Evolutionary conservation across 2,888 invertebrate genomes (phyloP).

Genomic region (Leptinotarsa tumamoca): DNA sequence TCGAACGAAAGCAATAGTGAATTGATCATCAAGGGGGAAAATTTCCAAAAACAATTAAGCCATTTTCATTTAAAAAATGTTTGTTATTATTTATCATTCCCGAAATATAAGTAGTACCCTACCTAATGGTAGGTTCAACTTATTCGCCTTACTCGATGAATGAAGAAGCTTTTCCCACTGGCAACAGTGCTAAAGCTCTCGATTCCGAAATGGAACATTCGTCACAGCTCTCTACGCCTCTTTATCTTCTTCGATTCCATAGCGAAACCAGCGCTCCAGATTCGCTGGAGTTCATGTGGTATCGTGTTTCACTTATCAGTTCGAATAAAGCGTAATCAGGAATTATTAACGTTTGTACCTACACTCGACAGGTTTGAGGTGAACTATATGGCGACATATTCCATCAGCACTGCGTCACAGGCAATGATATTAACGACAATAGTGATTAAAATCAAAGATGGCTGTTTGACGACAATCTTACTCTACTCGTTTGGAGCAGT

Average conservation of each 20-base stretch:
- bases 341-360: constrained; percentile 56
- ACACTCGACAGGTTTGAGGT: neutral
- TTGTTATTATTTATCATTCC: too few species aligned
- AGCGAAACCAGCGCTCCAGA: constrained; percentile 13
- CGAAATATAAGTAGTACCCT: too few species aligned
- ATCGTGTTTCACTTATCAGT: constrained; percentile 18
- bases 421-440: neutral
- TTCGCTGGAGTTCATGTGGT: constrained; percentile 7
- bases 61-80: too few species aligned
- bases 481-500: too few species aligned
- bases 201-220: constrained; percentile 25
- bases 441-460: neutral
- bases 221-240: constrained; percentile 33
- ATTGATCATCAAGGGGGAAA: too few species aligned
- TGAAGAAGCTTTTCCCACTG: neutral
- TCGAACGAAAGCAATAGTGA: too few species aligned
- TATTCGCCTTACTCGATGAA: neutral
- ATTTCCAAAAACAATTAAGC: too few species aligned
- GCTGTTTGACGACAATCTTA: too few species aligned
- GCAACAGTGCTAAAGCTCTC: constrained; percentile 27
- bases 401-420: too few species aligned
- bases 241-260: constrained; percentile 35
- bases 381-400: too few species aligned
- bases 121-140: too few species aligned
- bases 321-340: constrained; percentile 56